Evolutionary conservation across 2,797 vertebrate genomes (phyloP).

Genomic region (Chelmon rostratus): DNA sequence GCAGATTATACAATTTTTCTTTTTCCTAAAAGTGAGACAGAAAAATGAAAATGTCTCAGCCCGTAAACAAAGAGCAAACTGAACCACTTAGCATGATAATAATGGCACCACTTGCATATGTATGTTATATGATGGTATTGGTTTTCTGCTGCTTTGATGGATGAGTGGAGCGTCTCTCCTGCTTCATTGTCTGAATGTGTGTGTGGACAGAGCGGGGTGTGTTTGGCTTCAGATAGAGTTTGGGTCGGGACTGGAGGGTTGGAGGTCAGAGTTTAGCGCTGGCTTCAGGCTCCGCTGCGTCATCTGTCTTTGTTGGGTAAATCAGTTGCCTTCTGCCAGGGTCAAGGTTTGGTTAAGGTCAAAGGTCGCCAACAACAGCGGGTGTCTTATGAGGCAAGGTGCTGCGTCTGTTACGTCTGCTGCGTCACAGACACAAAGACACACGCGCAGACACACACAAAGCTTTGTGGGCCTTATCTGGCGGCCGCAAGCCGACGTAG

Average conservation of each 20-base stretch:
- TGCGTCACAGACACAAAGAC: conserved; percentile 68
- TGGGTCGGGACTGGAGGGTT: conserved; percentile 40
- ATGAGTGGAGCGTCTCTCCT: conserved; percentile 51
- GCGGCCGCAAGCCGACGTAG: conserved; percentile 67
- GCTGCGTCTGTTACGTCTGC: conserved; percentile 74
- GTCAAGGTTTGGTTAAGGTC: conserved; percentile 87
- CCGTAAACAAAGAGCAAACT: conserved; percentile 38
- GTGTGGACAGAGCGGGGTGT: conserved; percentile 60
- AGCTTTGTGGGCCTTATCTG: conserved; percentile 73
- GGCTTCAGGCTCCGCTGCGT: conserved; percentile 57
- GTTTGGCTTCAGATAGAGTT: conserved; percentile 69
- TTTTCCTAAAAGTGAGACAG: conserved; percentile 7
- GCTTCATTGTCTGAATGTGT: conserved; percentile 56
- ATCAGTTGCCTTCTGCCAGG: conserved; percentile 81
- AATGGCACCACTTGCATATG: conserved; percentile 63
- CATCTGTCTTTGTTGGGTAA: conserved; percentile 71
- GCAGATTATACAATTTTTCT: conserved; percentile 9
- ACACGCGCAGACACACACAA: conserved; percentile 50
- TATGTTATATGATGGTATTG: conserved; percentile 64
- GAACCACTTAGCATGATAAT: conserved; percentile 57
- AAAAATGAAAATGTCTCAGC: conserved; percentile 34
- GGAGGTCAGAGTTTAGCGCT: conserved; percentile 63
- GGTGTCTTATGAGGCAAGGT: conserved; percentile 67
- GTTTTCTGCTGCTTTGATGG: conserved; percentile 70
- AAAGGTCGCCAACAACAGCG: conserved; percentile 80